These are phyloP conservation scores for Rotaria magnacalcarata DNA, from an alignment of 2,888 invertebrate species.

Conservation along the genomic window DNA sequence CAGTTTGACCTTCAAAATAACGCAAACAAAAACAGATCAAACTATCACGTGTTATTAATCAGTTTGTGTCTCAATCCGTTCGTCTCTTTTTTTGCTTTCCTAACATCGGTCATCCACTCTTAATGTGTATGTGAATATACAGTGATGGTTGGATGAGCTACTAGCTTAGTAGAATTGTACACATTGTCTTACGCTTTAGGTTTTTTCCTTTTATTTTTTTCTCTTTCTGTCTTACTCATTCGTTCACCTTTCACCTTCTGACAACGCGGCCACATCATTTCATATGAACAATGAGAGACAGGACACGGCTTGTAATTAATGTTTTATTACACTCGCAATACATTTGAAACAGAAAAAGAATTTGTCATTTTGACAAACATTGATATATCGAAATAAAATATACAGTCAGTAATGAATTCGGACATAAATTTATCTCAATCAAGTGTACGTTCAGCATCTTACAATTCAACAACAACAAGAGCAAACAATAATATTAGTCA, in stretches of 20 bases:
- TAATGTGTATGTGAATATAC: neutral
- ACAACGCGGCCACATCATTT: neutral
- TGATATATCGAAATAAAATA: conserved; percentile 5
- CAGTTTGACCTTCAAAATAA: conserved; percentile 8
- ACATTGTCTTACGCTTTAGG: neutral
- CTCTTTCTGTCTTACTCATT: neutral
- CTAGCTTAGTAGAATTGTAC: conserved; percentile 1
- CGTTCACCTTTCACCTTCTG: conserved; percentile 4
- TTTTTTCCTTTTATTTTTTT: neutral
- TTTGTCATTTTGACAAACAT: neutral
- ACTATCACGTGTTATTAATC: conserved; percentile 5
- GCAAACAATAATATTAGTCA: neutral
- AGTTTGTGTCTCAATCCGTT: neutral
- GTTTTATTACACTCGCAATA: neutral
- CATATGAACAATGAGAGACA: neutral
- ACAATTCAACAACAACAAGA: neutral
- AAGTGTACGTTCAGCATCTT: neutral
- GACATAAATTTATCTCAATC: neutral
- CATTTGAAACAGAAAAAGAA: neutral
- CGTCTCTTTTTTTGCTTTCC: neutral
- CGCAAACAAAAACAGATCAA: conserved; percentile 22
- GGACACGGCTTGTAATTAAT: neutral
- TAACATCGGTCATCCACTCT: neutral
- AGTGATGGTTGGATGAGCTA: conserved; percentile 25
- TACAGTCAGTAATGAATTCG: neutral